Percentiles rank a stretch among this genome's conserved stretches.
Conservation (phyloP, 53 echinoderm and acorn worm species). For the Echinometra lucunter region DNA sequence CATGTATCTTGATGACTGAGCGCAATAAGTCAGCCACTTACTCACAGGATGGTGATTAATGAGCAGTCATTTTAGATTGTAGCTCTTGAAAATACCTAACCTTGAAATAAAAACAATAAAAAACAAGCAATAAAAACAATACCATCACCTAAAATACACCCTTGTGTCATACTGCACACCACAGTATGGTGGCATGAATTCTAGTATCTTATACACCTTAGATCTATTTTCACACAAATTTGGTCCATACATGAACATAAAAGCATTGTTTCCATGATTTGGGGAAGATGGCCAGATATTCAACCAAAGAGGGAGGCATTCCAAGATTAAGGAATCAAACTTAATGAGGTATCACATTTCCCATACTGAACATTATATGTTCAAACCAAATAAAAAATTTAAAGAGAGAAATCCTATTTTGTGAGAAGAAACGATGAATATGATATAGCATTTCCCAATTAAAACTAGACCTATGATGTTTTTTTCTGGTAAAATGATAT, state of each 20-base stretch:
- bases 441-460: neutral
- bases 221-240: neutral
- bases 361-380: neutral
- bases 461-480: too few relatives aligned
- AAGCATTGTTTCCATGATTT: neutral
- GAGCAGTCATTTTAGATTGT: too few relatives aligned
- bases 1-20: too few relatives aligned
- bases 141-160: neutral
- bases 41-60: too few relatives aligned
- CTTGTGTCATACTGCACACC: neutral
- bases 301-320: constrained; percentile 25
- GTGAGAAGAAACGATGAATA: neutral
- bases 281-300: neutral
- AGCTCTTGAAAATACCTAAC: too few relatives aligned
- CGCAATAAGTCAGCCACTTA: too few relatives aligned
- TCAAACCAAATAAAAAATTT: neutral
- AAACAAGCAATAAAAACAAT: too few relatives aligned
- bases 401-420: neutral
- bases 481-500: neutral
- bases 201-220: neutral
- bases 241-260: neutral
- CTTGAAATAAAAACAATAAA: too few relatives aligned
- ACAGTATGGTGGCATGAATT: neutral
- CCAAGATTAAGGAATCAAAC: neutral
- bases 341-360: neutral